These are phyloP conservation scores for Atopsyche davidsoni DNA, from an alignment of 1,140 invertebrate species.

Conservation along the genomic window DNA sequence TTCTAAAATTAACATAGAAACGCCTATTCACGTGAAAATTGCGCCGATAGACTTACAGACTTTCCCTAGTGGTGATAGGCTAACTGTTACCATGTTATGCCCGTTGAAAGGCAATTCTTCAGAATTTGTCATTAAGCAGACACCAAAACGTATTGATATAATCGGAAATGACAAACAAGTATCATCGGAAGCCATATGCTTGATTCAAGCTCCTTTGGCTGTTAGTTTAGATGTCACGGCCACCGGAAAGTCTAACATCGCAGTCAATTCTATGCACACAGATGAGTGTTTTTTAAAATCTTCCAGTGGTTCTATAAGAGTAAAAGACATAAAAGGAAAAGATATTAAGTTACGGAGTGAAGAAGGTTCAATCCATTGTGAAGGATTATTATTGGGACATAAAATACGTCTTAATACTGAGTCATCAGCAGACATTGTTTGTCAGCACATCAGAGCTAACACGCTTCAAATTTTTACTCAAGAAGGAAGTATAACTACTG, in stretches of 20 bases:
- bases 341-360: slow-evolving; percentile 41
- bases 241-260: slow-evolving; percentile 41
- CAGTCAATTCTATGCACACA: slow-evolving; percentile 40
- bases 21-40: slow-evolving; percentile 46
- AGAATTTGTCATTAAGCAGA: slow-evolving; percentile 35
- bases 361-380: slow-evolving; percentile 38
- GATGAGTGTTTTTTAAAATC: slow-evolving; percentile 44
- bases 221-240: slow-evolving; percentile 44
- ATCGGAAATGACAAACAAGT: slow-evolving; percentile 40
- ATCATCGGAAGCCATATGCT: slow-evolving; percentile 41
- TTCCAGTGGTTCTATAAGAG: slow-evolving; percentile 38
- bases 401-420: slow-evolving; percentile 45
- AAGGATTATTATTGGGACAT: slow-evolving; percentile 40
- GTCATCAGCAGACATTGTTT: slow-evolving; percentile 36
- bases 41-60: slow-evolving; percentile 43
- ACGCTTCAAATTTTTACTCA: slow-evolving; percentile 39
- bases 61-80: slow-evolving; percentile 39
- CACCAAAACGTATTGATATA: slow-evolving; percentile 44
- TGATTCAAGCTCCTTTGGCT: slow-evolving; percentile 45
- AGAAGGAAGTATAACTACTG: slow-evolving; percentile 40
- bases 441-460: slow-evolving; percentile 44
- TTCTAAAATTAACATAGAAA: slow-evolving; percentile 46
- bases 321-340: slow-evolving; percentile 40
- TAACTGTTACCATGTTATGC: slow-evolving; percentile 44
- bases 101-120: slow-evolving; percentile 42